Evolutionary conservation across 1,140 invertebrate species (phyloP).

Genomic region (Phymastichus coffea): DNA sequence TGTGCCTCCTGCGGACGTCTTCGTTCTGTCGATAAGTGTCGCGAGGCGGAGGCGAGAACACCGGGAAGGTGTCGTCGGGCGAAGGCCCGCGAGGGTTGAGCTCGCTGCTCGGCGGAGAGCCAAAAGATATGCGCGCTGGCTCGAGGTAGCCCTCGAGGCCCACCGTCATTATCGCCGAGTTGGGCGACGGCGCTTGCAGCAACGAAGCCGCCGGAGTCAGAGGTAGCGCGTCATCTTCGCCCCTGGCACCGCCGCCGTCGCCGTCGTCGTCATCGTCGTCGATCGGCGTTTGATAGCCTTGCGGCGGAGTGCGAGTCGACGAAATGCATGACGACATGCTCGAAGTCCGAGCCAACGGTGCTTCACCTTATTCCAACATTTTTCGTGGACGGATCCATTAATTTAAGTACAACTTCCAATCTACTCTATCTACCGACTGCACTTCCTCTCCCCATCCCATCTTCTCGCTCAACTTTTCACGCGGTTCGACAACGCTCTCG

Average conservation of each 20-base stretch:
- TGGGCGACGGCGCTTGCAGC: constrained; percentile 72
- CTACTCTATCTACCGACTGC: too few relatives aligned
- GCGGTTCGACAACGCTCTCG: too few relatives aligned
- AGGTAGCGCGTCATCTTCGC: constrained; percentile 54
- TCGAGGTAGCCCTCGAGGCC: constrained; percentile 85
- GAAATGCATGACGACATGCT: constrained; percentile 64
- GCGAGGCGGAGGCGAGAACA: constrained; percentile 79
- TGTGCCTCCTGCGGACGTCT: constrained; percentile 44
- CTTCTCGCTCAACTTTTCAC: too few relatives aligned
- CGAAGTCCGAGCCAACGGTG: constrained; percentile 60
- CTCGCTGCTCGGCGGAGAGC: constrained; percentile 73
- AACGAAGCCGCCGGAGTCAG: constrained; percentile 58
- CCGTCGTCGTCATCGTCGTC: constrained; percentile 52
- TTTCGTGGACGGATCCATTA: too few relatives aligned
- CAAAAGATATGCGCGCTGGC: constrained; percentile 73
- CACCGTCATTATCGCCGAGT: constrained; percentile 79
- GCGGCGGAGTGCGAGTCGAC: constrained; percentile 58
- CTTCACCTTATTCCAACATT: constrained; percentile 42
- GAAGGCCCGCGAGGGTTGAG: constrained; percentile 65
- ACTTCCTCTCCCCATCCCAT: too few relatives aligned
- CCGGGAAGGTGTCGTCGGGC: constrained; percentile 78
- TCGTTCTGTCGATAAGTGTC: too few relatives aligned
- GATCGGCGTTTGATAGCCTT: constrained; percentile 67
- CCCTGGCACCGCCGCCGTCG: constrained; percentile 62
- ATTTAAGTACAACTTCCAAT: too few relatives aligned